phyloP scores from a whole-genome alignment of 2,888 invertebrate species.

The Cylindroiulus punctatus region DNA sequence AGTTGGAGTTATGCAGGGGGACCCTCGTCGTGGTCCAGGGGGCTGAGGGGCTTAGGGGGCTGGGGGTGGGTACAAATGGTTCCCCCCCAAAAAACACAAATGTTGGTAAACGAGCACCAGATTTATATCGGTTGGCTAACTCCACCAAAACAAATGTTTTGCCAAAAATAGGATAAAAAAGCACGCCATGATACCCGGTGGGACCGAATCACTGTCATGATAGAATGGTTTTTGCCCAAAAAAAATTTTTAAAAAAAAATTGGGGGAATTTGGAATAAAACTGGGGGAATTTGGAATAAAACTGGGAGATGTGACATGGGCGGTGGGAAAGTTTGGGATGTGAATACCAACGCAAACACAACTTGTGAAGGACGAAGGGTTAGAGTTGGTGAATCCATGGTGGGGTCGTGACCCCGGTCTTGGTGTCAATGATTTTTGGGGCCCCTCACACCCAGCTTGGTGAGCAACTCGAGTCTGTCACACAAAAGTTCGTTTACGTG shows the following conservation, averaged over 20 bases:
- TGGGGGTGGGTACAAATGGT: not conserved
- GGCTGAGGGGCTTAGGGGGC: not conserved
- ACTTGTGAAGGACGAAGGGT: too few species aligned
- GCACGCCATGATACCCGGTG: not conserved
- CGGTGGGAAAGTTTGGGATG: too few species aligned
- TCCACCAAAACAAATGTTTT: conserved; percentile 5
- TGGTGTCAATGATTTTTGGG: too few species aligned
- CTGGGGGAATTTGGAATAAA: too few species aligned
- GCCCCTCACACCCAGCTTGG: too few species aligned
- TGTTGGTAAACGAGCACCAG: not conserved
- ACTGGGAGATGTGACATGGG: too few species aligned
- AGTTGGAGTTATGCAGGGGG: not conserved
- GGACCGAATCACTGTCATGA: not conserved
- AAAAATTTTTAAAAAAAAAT: not conserved
- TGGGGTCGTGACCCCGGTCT: too few species aligned
- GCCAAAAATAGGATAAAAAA: conserved; percentile 9
- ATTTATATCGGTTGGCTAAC: not conserved
- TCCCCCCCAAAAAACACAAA: not conserved
- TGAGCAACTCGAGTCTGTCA: too few species aligned
- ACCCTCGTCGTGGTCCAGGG: not conserved
- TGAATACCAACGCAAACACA: too few species aligned
- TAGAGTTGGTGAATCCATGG: too few species aligned
- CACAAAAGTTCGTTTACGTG: too few species aligned
- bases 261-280: too few species aligned
- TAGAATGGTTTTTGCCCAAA: not conserved